phyloP scores from a whole-genome alignment of 2,888 invertebrate species.

The Drosophila pegasa region DNA sequence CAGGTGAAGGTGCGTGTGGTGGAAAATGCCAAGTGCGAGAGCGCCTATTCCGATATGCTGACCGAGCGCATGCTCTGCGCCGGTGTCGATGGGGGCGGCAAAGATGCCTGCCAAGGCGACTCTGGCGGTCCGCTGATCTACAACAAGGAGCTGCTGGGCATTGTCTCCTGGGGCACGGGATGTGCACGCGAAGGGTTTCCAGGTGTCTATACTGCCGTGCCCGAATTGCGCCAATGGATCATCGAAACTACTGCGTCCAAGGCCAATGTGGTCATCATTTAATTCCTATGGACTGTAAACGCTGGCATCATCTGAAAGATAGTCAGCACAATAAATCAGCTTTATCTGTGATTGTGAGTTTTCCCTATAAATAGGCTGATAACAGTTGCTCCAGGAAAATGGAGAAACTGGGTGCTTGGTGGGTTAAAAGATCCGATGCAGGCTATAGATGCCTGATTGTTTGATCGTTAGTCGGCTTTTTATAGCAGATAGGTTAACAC shows the following conservation, averaged over 20 bases:
- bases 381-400: neutral
- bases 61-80: constrained; percentile 80
- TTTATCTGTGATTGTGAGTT: constrained; percentile 2
- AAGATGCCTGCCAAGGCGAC: constrained; percentile 82
- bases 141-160: constrained; percentile 66
- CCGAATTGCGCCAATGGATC: constrained; percentile 66
- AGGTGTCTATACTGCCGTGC: constrained; percentile 75
- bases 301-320: neutral
- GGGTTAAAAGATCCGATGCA: neutral
- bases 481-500: too few relatives aligned
- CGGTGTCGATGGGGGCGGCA: constrained; percentile 69
- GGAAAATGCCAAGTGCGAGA: constrained; percentile 58
- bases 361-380: neutral
- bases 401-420: neutral
- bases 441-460: too few relatives aligned
- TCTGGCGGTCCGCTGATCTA: constrained; percentile 79
- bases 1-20: constrained; percentile 68
- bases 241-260: constrained; percentile 3
- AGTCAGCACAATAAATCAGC: constrained; percentile 5
- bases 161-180: constrained; percentile 81
- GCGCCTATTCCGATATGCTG: constrained; percentile 57
- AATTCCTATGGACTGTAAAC: constrained; percentile 46
- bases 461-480: too few relatives aligned
- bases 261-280: constrained; percentile 49
- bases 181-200: constrained; percentile 67